These are phyloP conservation scores for Ennomos erosarius DNA, from an alignment of 2,888 invertebrate genomes.

Conservation along the genomic window DNA sequence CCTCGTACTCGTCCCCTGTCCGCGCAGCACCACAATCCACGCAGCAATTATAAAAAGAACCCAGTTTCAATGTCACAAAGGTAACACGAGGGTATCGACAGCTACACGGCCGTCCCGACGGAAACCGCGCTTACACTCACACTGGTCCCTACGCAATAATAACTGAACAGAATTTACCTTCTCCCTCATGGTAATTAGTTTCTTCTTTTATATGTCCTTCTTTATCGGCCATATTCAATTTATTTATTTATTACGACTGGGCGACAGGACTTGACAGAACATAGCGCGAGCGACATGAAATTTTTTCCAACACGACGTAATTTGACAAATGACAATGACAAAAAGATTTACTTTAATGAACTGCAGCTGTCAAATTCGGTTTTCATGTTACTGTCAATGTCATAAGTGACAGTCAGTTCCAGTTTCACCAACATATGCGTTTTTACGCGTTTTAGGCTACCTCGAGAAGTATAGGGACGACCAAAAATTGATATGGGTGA, in stretches of 20 bases:
- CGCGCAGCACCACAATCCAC: constrained; percentile 78
- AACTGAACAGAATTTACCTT: constrained; percentile 82
- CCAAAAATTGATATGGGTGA: no score
- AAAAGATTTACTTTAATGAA: constrained; percentile 35
- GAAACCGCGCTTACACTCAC: constrained; percentile 67
- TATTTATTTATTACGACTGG: constrained; percentile 69
- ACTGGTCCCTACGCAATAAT: constrained; percentile 73
- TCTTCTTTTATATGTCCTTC: constrained; percentile 82
- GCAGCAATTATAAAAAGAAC: constrained; percentile 85
- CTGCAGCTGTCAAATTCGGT: no score
- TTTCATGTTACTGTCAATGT: no score
- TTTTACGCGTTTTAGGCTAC: no score
- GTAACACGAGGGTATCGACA: constrained; percentile 77
- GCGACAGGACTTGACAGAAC: constrained; percentile 80
- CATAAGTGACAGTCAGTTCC: no score
- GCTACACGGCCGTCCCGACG: constrained; percentile 61
- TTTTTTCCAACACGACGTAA: constrained; percentile 83
- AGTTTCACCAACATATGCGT: no score
- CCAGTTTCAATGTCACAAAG: constrained; percentile 83
- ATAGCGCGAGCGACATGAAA: constrained; percentile 70
- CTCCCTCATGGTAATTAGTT: constrained; percentile 79
- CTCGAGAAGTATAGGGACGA: no score
- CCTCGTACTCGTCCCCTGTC: constrained; percentile 67
- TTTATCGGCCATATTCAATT: constrained; percentile 83
- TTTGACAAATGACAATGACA: constrained; percentile 58